Conservation (phyloP, 2,113 vertebrate species). For the Psophia crepitans region DNA sequence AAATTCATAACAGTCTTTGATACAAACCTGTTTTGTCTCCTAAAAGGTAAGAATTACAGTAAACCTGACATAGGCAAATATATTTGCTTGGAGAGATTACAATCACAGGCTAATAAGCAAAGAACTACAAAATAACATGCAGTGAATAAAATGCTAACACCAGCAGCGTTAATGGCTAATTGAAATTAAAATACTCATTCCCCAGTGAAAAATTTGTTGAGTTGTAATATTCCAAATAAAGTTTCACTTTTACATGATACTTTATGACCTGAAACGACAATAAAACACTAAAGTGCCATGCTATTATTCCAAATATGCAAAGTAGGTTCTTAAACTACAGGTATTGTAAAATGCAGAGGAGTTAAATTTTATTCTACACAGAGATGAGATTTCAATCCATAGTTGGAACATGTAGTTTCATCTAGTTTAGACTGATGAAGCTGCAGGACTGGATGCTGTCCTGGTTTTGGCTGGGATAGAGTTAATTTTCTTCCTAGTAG, state of each 20-base stretch:
- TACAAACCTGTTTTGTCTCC: conserved; percentile 2
- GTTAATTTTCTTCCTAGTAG: too few relatives aligned
- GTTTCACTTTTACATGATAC: conserved; percentile 18
- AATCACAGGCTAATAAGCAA: not conserved
- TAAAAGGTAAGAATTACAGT: conserved; percentile 28
- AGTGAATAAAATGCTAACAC: conserved; percentile 29
- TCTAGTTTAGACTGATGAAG: not conserved
- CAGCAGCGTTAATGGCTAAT: conserved; percentile 14
- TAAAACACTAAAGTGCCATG: conserved; percentile 1
- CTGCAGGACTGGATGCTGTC: not conserved
- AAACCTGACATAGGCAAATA: conserved; percentile 31
- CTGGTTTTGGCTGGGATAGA: too few relatives aligned
- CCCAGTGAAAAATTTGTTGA: not conserved
- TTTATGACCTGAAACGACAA: conserved; percentile 44
- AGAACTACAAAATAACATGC: not conserved
- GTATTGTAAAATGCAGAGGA: not conserved
- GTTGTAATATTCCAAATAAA: conserved; percentile 1
- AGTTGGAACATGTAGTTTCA: not conserved
- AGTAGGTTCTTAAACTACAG: not conserved
- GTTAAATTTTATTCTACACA: not conserved
- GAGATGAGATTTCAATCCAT: not conserved
- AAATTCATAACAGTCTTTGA: conserved; percentile 12
- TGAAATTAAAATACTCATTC: conserved; percentile 45
- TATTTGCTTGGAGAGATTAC: not conserved
- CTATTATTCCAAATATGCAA: conserved; percentile 17